Percentiles rank a stretch among this genome's conserved stretches.
phyloP scores from a whole-genome alignment of 2,888 invertebrate species.

The Andrena marginata region DNA sequence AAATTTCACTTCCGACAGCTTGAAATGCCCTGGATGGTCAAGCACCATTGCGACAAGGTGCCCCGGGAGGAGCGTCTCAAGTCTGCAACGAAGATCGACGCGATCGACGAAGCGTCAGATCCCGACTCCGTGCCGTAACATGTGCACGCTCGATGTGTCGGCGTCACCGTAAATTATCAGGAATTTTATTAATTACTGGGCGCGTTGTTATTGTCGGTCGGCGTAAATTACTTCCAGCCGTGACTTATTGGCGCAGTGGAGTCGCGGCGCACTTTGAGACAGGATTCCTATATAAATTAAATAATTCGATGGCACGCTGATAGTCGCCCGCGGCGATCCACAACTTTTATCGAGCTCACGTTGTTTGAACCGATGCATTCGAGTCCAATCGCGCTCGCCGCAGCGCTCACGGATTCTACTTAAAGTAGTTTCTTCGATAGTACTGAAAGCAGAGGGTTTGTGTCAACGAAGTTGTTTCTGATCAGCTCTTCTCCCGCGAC shows the following conservation, averaged over 20 bases:
- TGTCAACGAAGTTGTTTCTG: no score
- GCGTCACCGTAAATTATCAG: constrained; percentile 51
- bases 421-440: not conserved
- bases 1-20: no score
- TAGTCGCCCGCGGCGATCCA: constrained; percentile 40
- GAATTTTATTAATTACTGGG: constrained; percentile 58
- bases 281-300: constrained; percentile 52
- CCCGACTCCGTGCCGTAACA: not conserved
- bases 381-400: constrained; percentile 1
- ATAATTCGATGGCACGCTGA: constrained; percentile 52
- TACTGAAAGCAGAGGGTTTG: not conserved
- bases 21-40: no score
- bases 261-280: constrained; percentile 46
- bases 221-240: constrained; percentile 53
- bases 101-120: not conserved
- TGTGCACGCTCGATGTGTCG: constrained; percentile 13
- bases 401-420: not conserved
- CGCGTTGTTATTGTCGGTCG: constrained; percentile 49
- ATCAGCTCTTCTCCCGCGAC: no score
- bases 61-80: no score
- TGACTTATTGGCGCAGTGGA: constrained; percentile 38
- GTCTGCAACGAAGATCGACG: no score
- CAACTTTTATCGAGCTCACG: constrained; percentile 18
- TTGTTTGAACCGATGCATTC: constrained; percentile 11
- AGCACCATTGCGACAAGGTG: no score